phyloP scores from a whole-genome alignment of 2,888 invertebrate genomes.

The Drosophila testacea region DNA sequence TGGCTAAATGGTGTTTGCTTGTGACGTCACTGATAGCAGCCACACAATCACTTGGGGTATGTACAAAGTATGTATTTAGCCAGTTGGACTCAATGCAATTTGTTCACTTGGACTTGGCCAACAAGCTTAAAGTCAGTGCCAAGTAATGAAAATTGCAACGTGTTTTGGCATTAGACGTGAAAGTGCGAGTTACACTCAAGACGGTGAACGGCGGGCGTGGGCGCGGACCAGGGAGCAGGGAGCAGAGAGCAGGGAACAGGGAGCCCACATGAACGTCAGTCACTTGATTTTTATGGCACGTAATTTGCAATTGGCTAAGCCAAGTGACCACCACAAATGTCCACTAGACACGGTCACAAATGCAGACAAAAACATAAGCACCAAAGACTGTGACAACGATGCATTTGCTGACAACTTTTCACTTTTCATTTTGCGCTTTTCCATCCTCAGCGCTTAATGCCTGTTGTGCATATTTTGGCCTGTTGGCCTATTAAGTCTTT shows the following conservation, averaged over 20 bases:
- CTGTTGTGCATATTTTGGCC: slow-evolving; percentile 63
- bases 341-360: slow-evolving; percentile 31
- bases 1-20: slow-evolving; percentile 9
- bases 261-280: slow-evolving; percentile 67
- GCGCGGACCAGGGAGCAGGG: slow-evolving; percentile 17
- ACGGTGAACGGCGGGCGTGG: slow-evolving; percentile 37
- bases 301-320: slow-evolving; percentile 78
- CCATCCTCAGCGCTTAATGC: slow-evolving; percentile 46
- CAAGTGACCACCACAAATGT: slow-evolving; percentile 45
- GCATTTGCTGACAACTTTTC: slow-evolving; percentile 78
- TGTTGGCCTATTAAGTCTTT: slow-evolving; percentile 77
- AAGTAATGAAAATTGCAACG: slow-evolving; percentile 80
- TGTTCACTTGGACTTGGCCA: slow-evolving; percentile 80
- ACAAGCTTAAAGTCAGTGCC: slow-evolving; percentile 80
- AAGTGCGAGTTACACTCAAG: slow-evolving; percentile 75
- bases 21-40: slow-evolving; percentile 70
- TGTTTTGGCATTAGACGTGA: slow-evolving; percentile 83
- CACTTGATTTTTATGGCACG: slow-evolving; percentile 77
- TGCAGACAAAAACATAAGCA: background rate
- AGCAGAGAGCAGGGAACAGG: background rate
- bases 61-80: slow-evolving; percentile 10
- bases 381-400: slow-evolving; percentile 22
- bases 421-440: slow-evolving; percentile 83
- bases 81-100: slow-evolving; percentile 47
- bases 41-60: background rate